Conservation (phyloP, 2,888 invertebrate species). For the Nezara viridula region DNA sequence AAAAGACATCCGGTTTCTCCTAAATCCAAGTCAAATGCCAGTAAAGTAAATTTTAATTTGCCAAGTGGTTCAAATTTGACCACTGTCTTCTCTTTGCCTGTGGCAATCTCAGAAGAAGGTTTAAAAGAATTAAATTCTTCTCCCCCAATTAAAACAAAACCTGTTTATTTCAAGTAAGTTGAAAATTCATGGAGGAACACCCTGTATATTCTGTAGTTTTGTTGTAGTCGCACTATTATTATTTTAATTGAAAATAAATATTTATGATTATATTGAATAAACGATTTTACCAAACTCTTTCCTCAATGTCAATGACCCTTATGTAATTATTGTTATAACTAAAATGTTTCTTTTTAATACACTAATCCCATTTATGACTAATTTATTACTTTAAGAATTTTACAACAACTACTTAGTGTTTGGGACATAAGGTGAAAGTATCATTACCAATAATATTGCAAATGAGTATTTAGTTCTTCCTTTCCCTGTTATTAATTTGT, state of each 20-base stretch:
- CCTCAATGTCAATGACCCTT: background rate
- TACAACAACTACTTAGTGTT: background rate
- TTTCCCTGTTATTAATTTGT: background rate
- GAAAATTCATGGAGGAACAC: conserved; percentile 1
- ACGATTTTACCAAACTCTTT: background rate
- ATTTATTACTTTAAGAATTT: background rate
- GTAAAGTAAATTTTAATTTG: conserved; percentile 29
- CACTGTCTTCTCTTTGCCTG: conserved; percentile 12
- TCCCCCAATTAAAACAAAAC: background rate
- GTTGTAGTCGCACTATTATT: background rate
- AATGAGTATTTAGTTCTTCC: background rate
- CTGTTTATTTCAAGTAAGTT: conserved; percentile 50
- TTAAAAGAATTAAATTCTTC: conserved; percentile 43
- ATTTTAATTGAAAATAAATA: background rate
- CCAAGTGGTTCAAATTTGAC: background rate
- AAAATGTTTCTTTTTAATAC: background rate
- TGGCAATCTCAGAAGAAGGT: conserved; percentile 16
- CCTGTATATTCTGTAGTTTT: background rate
- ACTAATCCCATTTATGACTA: background rate
- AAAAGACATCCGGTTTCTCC: conserved; percentile 51
- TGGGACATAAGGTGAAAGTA: background rate
- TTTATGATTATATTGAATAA: background rate
- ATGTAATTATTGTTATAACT: background rate
- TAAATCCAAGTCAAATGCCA: background rate
- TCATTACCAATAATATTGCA: background rate